Percentiles rank a stretch among this genome's conserved stretches.
Evolutionary conservation across 2,797 vertebrate genomes (phyloP).

Genomic region (Lagocephalus sceleratus): DNA sequence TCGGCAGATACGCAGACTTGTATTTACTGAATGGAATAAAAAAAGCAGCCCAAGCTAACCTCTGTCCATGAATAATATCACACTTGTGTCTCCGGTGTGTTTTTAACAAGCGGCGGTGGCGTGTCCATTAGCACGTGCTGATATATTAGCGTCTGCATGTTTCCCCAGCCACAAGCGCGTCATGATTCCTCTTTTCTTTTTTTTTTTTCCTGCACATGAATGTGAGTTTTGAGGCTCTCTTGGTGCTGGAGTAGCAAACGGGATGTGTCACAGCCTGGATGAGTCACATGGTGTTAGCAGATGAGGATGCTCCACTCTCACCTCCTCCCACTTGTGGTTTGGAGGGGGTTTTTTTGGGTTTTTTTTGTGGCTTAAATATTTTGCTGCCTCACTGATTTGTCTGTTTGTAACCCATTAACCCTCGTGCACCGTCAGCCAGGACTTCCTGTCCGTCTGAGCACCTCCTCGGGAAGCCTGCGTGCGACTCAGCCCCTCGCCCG

Average conservation of each 20-base stretch:
- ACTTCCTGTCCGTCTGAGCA: constrained; percentile 55
- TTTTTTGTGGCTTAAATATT: neutral
- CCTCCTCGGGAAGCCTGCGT: constrained; percentile 39
- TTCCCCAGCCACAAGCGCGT: too few relatives aligned
- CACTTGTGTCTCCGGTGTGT: neutral
- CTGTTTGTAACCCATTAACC: constrained; percentile 46
- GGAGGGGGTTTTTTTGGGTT: too few relatives aligned
- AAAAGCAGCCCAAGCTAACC: too few relatives aligned
- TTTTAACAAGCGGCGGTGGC: neutral
- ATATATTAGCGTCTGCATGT: too few relatives aligned
- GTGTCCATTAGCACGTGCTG: too few relatives aligned
- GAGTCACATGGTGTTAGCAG: too few relatives aligned
- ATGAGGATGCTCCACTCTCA: constrained; percentile 2
- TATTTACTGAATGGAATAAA: too few relatives aligned
- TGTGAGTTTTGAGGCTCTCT: too few relatives aligned
- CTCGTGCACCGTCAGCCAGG: constrained; percentile 18
- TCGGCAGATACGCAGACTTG: neutral
- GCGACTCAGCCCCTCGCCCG: constrained; percentile 23
- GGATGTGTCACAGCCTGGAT: too few relatives aligned
- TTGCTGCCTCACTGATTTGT: constrained; percentile 36
- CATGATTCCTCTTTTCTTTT: too few relatives aligned
- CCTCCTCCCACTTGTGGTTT: constrained; percentile 19
- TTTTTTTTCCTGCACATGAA: too few relatives aligned
- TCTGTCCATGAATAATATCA: neutral
- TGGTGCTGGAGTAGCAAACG: too few relatives aligned